Base-by-base conservation (phyloP, 1,140 invertebrate genomes). In the Stenopsyche tienmushanensis region DNA sequence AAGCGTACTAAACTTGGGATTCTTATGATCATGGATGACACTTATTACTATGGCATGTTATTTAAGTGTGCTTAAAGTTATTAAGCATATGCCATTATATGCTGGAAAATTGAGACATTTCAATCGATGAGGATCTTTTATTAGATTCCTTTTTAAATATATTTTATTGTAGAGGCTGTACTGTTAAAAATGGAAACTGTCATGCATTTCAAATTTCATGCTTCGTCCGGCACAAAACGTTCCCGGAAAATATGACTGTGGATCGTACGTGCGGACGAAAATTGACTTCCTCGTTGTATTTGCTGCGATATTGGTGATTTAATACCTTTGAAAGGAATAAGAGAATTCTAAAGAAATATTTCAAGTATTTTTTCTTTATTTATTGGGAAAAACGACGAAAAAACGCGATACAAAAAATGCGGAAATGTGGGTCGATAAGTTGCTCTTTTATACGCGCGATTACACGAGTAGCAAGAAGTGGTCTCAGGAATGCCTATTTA, bases 131-230 rank as follows among this genome's bases (percentile, higher is more conserved):
- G 13, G 5, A 13, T 7, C 29, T 34, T 34, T 34, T 34, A 34
- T 34, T 34, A 13, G 29, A 34, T 7, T 7, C 29, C 5, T 34
- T 34, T 34, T 34, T 34, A 34, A 34, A 34, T 34, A 34, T 7
- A 34, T 34, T 34, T n/a, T n/a, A n/a, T n/a, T n/a, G n/a, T n/a
- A n/a, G n/a, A n/a, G n/a, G n/a, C n/a, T n/a, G n/a, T n/a, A n/a
- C n/a, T n/a, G n/a, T n/a, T n/a, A n/a, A n/a, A n/a, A n/a, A 34
- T 5, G 7, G 17, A 20, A 47, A 47, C 44, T 8, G 10, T 47
- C 18, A 13, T 47, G 44, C 44, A 47, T 47, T 47, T 18, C 44
- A 20, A 47, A 47, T 47, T 8, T 47, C 44, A 47, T 15, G 44
- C 8, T 47, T 20, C 5, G 44, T 47, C 44, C 44, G 17, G 44